These are phyloP conservation scores for Akabosia matsudoensis DNA, from an alignment of 1,140 invertebrate species.

Conservation along the genomic window DNA sequence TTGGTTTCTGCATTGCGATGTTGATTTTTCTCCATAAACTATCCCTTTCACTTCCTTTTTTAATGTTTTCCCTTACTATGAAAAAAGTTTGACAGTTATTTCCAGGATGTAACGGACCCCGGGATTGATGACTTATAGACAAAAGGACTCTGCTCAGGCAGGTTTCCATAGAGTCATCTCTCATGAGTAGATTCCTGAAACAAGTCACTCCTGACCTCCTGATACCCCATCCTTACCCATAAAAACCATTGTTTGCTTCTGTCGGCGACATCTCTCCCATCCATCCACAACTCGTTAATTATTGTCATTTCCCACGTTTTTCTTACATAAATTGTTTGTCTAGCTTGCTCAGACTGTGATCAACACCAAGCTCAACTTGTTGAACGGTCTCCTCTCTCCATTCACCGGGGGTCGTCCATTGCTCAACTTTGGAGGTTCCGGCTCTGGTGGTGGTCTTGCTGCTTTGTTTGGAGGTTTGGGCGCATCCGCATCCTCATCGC, in stretches of 20 bases:
- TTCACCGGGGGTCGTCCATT: constrained; percentile 46
- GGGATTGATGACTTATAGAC: too few species aligned
- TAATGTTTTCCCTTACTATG: neutral
- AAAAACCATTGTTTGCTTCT: too few species aligned
- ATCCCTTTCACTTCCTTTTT: neutral
- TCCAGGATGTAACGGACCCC: neutral
- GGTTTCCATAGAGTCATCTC: too few species aligned
- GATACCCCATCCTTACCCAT: too few species aligned
- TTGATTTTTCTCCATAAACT: neutral
- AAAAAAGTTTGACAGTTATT: neutral
- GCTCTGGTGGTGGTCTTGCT: neutral
- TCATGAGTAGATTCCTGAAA: too few species aligned
- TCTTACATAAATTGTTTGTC: neutral
- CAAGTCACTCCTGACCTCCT: too few species aligned
- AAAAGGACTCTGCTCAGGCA: too few species aligned
- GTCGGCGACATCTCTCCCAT: too few species aligned
- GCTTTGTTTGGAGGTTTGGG: neutral
- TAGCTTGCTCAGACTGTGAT: constrained; percentile 47
- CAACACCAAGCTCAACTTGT: constrained; percentile 46
- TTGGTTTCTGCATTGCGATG: neutral
- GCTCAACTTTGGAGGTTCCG: constrained; percentile 42
- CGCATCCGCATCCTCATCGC: constrained; percentile 11
- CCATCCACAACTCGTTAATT: too few species aligned
- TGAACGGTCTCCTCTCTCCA: constrained; percentile 46
- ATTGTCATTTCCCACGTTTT: neutral